These are phyloP conservation scores for Dicroscelio sp. DNA, from an alignment of 2,888 invertebrate species.

Conservation along the genomic window DNA sequence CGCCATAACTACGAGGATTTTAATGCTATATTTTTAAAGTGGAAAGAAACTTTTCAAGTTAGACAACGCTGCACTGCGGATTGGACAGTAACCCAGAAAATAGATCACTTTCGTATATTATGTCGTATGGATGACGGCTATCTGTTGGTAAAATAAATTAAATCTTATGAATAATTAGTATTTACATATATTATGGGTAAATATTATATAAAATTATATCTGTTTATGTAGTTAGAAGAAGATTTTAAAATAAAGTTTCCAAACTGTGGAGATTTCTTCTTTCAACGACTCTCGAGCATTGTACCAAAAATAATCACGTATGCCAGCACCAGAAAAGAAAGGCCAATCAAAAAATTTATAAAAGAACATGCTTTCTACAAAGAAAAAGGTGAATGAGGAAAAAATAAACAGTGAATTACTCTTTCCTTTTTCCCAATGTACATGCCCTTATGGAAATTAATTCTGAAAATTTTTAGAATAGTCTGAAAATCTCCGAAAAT, in stretches of 20 bases:
- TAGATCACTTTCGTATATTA: neutral
- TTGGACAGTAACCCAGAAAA: neutral
- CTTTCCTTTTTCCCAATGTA: too few relatives aligned
- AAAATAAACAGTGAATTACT: too few relatives aligned
- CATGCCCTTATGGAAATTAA: too few relatives aligned
- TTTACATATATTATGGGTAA: too few relatives aligned
- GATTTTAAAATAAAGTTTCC: neutral
- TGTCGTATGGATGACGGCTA: neutral
- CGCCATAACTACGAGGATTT: neutral
- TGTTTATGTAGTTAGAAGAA: slow-evolving; percentile 31
- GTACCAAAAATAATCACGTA: slow-evolving; percentile 3
- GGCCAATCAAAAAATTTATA: neutral
- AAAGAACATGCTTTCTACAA: neutral
- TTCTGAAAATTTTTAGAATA: too few relatives aligned
- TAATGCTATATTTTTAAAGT: neutral
- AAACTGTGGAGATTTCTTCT: neutral
- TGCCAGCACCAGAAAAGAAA: neutral
- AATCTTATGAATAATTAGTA: too few relatives aligned
- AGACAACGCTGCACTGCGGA: neutral
- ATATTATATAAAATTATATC: too few relatives aligned
- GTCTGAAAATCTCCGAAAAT: too few relatives aligned
- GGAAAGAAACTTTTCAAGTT: neutral
- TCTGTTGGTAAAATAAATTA: slow-evolving; percentile 22
- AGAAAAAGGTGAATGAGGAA: neutral
- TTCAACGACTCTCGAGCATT: neutral